Base-by-base conservation (phyloP, 53 echinoderm and acorn worm species). In the Temnopleurus reevesii region DNA sequence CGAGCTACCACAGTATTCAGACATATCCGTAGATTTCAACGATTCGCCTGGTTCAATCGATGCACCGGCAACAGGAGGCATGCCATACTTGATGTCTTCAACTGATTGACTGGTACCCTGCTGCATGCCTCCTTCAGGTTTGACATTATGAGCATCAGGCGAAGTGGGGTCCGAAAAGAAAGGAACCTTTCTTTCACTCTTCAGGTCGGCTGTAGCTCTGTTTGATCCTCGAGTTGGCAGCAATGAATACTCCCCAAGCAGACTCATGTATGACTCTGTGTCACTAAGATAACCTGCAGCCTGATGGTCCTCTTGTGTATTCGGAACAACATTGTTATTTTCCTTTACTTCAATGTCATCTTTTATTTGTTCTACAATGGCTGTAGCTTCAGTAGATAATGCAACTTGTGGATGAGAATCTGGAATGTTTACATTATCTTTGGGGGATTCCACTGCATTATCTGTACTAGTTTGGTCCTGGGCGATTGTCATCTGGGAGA, bases 161-260 rank as follows among this genome's bases (percentile, higher is more conserved):
- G 60, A 85, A 0, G 85, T 85, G 15, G 85, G 85, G 24, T 85
- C 85, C 5, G 59, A 5, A 45, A 85, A 85, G 85, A 85, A 85
- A 15, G 85, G 49, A 9, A 33, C 46, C 28, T 45, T 59, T 77
- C 45, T 46, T 2, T 53, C 31, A 19, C 28, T 28, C 12, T 21
- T 81, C 15, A 81, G 46, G 56, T 88, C 88, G 21, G 82, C 91
- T 24, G 89, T 46, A 45, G 59, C 81, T 47, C 60, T 83, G 29
- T 46, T 82, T 25, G 81, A 81, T 53, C 90, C 82, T 77, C 93
- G 93, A 28, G 92, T 91, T 44, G 97, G 98, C 33, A 98, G 55
- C 29, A 66, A 83, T 43, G 88, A 90, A 80, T 98, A 98, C 77
- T 98, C 98, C 25, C 98, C 98, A 29, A 98, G 63, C 34, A 94